Conservation (phyloP, 2,113 vertebrate species). For the Toxotes jaculatrix region DNA sequence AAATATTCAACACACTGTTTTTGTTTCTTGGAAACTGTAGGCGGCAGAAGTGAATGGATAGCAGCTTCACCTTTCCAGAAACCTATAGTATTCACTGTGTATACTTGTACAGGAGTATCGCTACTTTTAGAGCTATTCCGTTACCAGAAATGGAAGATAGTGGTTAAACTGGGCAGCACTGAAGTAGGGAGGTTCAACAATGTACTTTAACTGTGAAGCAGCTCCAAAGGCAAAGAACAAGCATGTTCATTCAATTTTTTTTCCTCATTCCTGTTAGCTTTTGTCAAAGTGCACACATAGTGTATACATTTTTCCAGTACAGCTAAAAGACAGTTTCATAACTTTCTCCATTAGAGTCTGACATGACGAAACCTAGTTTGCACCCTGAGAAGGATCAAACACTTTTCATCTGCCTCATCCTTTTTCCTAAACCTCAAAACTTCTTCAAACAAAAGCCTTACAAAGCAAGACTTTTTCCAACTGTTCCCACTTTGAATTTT, state of each 20-base stretch:
- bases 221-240: slow-evolving; percentile 5
- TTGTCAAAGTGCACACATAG: neutral
- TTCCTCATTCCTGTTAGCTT: neutral
- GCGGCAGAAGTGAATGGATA: neutral
- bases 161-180: slow-evolving; percentile 4
- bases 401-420: slow-evolving; percentile 16
- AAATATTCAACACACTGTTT: neutral
- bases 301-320: neutral
- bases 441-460: slow-evolving; percentile 49
- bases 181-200: slow-evolving; percentile 1
- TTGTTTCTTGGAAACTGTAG: neutral
- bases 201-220: neutral
- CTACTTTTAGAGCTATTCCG: slow-evolving; percentile 1
- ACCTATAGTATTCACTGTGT: neutral
- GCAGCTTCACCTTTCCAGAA: neutral
- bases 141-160: neutral
- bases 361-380: slow-evolving; percentile 34
- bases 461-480: slow-evolving; percentile 43
- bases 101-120: neutral
- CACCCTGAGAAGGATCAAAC: slow-evolving; percentile 44
- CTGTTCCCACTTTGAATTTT: slow-evolving; percentile 39
- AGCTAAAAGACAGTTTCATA: slow-evolving; percentile 2
- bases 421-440: slow-evolving; percentile 40
- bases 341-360: slow-evolving; percentile 22
- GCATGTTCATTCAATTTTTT: neutral